These are phyloP conservation scores for Tuberolachnus salignus DNA, from an alignment of 2,888 invertebrate genomes.

Conservation along the genomic window DNA sequence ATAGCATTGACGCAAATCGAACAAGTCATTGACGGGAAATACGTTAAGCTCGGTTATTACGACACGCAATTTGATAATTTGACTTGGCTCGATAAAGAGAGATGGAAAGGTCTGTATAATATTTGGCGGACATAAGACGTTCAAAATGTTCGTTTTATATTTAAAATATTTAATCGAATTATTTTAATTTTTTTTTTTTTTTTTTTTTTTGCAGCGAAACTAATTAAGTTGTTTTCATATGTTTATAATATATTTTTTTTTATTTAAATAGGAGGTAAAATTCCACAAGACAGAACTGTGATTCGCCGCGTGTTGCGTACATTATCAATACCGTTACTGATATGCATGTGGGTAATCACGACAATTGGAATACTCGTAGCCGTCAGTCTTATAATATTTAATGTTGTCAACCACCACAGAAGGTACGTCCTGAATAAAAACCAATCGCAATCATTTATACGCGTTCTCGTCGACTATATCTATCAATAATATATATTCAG, in stretches of 20 bases:
- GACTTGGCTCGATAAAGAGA: slow-evolving; percentile 89
- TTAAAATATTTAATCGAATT: no score
- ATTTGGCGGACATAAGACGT: no score
- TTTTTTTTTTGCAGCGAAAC: no score
- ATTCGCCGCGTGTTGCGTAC: slow-evolving; percentile 83
- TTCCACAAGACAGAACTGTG: slow-evolving; percentile 93
- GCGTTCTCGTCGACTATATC: neutral
- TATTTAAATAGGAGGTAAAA: slow-evolving; percentile 75
- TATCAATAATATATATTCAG: slow-evolving; percentile 66
- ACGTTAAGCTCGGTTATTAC: slow-evolving; percentile 92
- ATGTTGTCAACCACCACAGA: slow-evolving; percentile 87
- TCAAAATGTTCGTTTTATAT: no score
- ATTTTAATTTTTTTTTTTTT: no score
- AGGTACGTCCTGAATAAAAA: slow-evolving; percentile 69
- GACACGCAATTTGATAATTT: slow-evolving; percentile 95
- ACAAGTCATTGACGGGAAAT: slow-evolving; percentile 93
- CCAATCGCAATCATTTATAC: no score
- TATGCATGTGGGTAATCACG: slow-evolving; percentile 91
- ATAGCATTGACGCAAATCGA: slow-evolving; percentile 98
- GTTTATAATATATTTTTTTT: neutral
- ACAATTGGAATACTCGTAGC: slow-evolving; percentile 86
- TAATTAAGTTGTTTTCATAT: neutral
- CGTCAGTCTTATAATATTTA: slow-evolving; percentile 86
- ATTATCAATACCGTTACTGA: slow-evolving; percentile 87
- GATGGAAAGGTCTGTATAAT: slow-evolving; percentile 80